These are phyloP conservation scores for Eilema caniola DNA, from an alignment of 2,888 invertebrate species.

Conservation along the genomic window DNA sequence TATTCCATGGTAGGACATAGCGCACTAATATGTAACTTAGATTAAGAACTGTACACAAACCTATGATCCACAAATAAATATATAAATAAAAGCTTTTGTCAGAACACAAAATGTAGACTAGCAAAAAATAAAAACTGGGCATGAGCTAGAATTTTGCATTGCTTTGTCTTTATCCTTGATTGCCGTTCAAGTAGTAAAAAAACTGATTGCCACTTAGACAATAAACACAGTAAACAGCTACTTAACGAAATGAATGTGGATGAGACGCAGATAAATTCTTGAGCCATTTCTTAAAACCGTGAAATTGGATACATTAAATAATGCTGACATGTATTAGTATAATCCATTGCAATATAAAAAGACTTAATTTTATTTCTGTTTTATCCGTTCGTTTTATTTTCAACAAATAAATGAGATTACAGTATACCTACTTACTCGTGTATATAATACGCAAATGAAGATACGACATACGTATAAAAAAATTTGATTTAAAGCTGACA, in stretches of 20 bases:
- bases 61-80: no score
- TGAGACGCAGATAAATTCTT: neutral
- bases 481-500: no score
- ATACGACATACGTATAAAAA: no score
- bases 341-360: neutral
- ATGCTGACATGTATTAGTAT: constrained; percentile 4
- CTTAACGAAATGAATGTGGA: neutral
- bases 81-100: no score
- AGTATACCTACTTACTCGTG: no score
- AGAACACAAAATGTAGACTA: no score
- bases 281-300: neutral
- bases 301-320: constrained; percentile 4
- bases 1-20: no score
- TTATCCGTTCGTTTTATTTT: neutral
- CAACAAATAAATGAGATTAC: neutral
- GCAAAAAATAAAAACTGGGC: no score
- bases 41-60: no score
- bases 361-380: constrained; percentile 2
- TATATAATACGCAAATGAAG: no score
- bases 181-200: neutral
- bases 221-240: neutral
- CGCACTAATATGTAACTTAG: no score
- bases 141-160: no score
- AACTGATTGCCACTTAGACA: neutral
- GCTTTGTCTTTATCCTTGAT: neutral